Percentiles rank a stretch among this genome's conserved stretches.
These are phyloP conservation scores for Xerus inauris DNA, from an alignment of 2,113 vertebrate species.

Conservation along the genomic window DNA sequence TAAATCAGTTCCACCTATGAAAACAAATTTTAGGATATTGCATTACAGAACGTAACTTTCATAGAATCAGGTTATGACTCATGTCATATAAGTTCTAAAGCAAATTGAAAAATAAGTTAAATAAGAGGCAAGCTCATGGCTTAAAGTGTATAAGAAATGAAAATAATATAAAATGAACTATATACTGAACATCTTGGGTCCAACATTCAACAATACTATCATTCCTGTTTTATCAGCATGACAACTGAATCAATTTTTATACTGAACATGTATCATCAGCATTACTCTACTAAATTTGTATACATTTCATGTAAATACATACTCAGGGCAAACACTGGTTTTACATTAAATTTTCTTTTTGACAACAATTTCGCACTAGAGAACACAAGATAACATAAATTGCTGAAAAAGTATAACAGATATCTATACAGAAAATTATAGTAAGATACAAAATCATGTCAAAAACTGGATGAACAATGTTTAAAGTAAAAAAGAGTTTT, in stretches of 20 bases:
- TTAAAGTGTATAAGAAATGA: conserved; percentile 42
- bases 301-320: conserved; percentile 59
- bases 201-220: background rate
- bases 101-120: conserved; percentile 55
- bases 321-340: conserved; percentile 77
- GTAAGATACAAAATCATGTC: conserved; percentile 79
- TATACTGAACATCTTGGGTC: conserved; percentile 29
- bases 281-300: conserved; percentile 64
- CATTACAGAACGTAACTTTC: conserved; percentile 19
- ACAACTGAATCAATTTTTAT: conserved; percentile 57
- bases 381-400: conserved; percentile 57
- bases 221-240: background rate
- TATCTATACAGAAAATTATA: conserved; percentile 77
- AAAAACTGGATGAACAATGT: conserved; percentile 57
- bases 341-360: conserved; percentile 59
- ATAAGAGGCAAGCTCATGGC: conserved; percentile 53
- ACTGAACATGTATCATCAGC: conserved; percentile 40
- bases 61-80: conserved; percentile 43
- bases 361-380: conserved; percentile 70
- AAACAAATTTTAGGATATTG: conserved; percentile 44
- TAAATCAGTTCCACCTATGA: background rate
- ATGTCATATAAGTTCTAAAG: conserved; percentile 45
- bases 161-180: background rate
- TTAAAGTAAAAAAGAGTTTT: conserved; percentile 67
- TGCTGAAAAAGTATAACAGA: conserved; percentile 76